Base-by-base conservation (phyloP, 2,113 vertebrate genomes). In the Caretta caretta region DNA sequence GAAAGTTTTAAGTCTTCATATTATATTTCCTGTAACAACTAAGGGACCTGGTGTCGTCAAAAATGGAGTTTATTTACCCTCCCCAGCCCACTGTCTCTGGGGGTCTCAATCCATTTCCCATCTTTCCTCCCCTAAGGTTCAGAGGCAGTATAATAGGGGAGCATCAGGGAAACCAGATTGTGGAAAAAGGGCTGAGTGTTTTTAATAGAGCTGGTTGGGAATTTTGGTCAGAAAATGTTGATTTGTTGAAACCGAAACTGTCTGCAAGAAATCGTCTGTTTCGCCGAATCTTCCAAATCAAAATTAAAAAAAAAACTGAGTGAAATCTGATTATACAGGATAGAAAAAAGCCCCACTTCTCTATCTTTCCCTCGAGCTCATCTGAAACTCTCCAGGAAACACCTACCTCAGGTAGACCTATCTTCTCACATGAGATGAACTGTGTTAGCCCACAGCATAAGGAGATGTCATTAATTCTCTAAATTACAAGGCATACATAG, bases 401-500 rank as follows among this genome's bases (percentile, higher is more conserved):
- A 29, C 51, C 86, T 69, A 54, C 46, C 50, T 29, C 50, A 75
- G 90, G 51, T 91, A 69, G 42, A 38, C 24, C 62, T n/a, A 46
- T 38, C 72, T 84, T 80, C 80, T 56, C 82, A 57, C 42, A 84
- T 76, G 82, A 86, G 83, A 90, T 84, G 83, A 93, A 82, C 72
- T 24, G 50, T 62, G 80, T 83, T 83, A 94, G 89, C 11, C 4
- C 89, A 49, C 25, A 86, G 92, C 69, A 87, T 87, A 86, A 96
- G 92, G 94, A 95, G 96, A 94, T 94, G 19, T 94, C 89, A 95
- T 92, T 95, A 94, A 96, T 89, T 93, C 82, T 93, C 87, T 93
- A 97, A 94, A 96, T 96, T 93, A 95, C 86, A 94, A 94, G 94
- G 95, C 94, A 72, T 31, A 84, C 46, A 91, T 54, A 90, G 93